Evolutionary conservation across 53 echinoderm and acorn worm genomes (phyloP), one percentile per base, ranked within the genome.

Genomic region (Patiria pectinifera): DNA sequence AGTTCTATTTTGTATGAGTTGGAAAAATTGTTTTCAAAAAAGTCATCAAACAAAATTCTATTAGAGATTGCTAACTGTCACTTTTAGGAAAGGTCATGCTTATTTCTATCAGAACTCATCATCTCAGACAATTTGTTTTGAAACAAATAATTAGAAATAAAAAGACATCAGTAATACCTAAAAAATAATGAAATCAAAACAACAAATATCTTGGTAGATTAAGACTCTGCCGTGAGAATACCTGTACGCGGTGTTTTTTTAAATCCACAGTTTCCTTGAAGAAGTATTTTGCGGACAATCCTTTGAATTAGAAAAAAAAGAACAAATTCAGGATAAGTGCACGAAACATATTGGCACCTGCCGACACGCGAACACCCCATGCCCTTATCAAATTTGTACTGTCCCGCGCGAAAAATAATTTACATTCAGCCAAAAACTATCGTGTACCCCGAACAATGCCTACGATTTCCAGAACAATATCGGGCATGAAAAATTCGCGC

Each of bases 401-500:
- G 78, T 78, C 59, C 25, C 24, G 16, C 78, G 47, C 59, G 62
- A 78, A 88, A 88, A 62, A 61, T 59, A 88, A 88, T 77, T 78
- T 88, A 15, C 77, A 88, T 88, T 76, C 66, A 23, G 66, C 23
- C 80, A n/a, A 69, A 53, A 90, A 80, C 80, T 80, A 90, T 69
- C 80, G 90, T 80, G 90, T 24, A n/a, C 48, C 46, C 23, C 90
- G 47, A 66, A 90, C 90, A 90, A 66, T 90, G 69, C 53, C 71
- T 19, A 74, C 90, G 46, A 62, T 88, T 88, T 88, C 22, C 76
- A 77, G 88, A 88, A 88, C 88, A 88, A 88, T 78, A 3, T 15
- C 22, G 59, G 3, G 16, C 78, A n/a, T 12, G 45, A 78, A 48
- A 48, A 88, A 59, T 78, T 66, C 35, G 60, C 88, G 78, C 88